Base-by-base conservation (phyloP, 2,113 vertebrate species). In the Herpetotheres cachinnans region DNA sequence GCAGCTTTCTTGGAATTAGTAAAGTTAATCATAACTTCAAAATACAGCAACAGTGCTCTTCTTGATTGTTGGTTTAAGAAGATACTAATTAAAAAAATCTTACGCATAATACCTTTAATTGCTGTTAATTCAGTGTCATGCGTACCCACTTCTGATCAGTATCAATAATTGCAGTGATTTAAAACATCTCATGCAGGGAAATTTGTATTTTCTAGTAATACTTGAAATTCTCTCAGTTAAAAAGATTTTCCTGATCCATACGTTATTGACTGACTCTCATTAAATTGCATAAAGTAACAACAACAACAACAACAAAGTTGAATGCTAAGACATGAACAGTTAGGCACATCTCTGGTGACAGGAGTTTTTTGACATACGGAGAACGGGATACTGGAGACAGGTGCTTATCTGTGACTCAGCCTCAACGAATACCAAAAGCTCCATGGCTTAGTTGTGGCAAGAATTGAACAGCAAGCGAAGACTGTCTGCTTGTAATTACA, bases 381-480 rank as follows among this genome's bases (percentile, higher is more conserved):
- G 30, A 84, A 44, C 0, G 0, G 40, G 13, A 4, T 70, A 32
- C 30, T 59, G 32, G 42, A 50, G 19, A 52, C 47, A 74, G 34
- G 22, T 88, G 56, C 14, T 66, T 79, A 29, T 36, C 47, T 85
- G 40, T 81, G 54, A 40, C 17, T 78, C 55, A 63, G 34, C 30
- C 40, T 83, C 54, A n/a, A 26, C 26, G 89, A 73, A 55, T 38
- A 66, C 5, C 46, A 25, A 40, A 77, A 94, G 38, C 9, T 42
- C 21, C 25, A 6, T 63, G 20, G 22, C 5, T 69, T 73, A 29
- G 10, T 1, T 82, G 32, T 71, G 52, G 30, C 54, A 90, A 58
- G 30, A 66, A 19, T 0, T 59, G 46, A n/a, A 40, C 29, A 56
- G 25, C 8, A 8, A 22, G 27, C 0, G 0, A 54, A 81, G 42